Evolutionary conservation across 2,113 vertebrate genomes (phyloP), one percentile per base, ranked within the genome.

Genomic region (Centropus bengalensis): DNA sequence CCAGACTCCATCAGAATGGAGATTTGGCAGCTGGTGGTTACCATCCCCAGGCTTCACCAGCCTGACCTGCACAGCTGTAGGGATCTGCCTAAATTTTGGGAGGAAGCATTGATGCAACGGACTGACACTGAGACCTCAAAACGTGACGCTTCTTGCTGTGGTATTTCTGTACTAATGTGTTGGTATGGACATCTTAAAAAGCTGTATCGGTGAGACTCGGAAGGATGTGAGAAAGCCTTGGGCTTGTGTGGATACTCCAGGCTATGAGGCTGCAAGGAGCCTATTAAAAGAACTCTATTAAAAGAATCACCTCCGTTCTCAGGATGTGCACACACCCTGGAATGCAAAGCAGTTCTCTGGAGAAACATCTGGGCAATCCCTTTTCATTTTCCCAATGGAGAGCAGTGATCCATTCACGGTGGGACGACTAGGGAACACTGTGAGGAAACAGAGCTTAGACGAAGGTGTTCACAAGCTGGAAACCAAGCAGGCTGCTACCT

Each of bases 391-490:
- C 67, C 62, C 1, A 0, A 21, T 4, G 10, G 36, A 80, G 38
- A 55, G 71, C 71, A 89, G 28, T 4, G 44, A 56, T 85, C 63
- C 27, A 13, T 77, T 63, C 79, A 20, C n/a, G 74, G 51, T 63
- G 47, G 38, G 60, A 82, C 79, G 55, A 93, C 76, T 68, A 75
- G 70, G 74, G 69, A 54, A 86, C 32, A 14, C 68, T 77, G 67
- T 83, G 79, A 83, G 70, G 86, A 93, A 80, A 77, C 28, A 47
- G 64, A 36, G 60, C 90, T 86, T 86, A 60, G 69, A 68, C 91
- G 89, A 88, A 94, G 93, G 89, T 95, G 93, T 86, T 89, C 89
- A 89, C 89, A 89, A 84, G 59, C 64, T 94, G 83, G 94, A 94
- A 94, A 88, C 40, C 1, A 6, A 91, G 80, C 76, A 5, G 27